phyloP scores from a whole-genome alignment of 2,888 invertebrate genomes.

The Globia sparganii region DNA sequence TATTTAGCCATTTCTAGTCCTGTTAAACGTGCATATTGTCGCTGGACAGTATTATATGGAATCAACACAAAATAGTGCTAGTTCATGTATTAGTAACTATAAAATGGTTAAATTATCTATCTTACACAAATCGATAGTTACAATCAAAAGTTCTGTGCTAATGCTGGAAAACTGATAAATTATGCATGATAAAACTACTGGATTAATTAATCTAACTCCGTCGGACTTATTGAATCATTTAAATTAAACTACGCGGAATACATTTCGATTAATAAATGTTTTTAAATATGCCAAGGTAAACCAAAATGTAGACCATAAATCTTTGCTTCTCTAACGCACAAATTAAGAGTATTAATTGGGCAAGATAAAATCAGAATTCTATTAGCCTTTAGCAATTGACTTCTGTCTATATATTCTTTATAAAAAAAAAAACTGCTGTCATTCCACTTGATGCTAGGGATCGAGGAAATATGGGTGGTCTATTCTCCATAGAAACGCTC shows the following conservation, averaged over 20 bases:
- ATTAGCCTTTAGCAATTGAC: not conserved
- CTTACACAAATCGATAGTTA: slow-evolving; percentile 40
- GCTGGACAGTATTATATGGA: not conserved
- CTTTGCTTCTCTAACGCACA: slow-evolving; percentile 16
- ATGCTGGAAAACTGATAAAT: slow-evolving; percentile 53
- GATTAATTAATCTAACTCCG: slow-evolving; percentile 38
- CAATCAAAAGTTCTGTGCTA: slow-evolving; percentile 18
- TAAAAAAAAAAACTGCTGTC: no score
- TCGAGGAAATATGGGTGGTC: no score
- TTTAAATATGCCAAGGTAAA: slow-evolving; percentile 48
- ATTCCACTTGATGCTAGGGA: no score
- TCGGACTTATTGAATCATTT: slow-evolving; percentile 29
- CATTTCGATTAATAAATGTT: slow-evolving; percentile 27
- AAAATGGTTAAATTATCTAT: slow-evolving; percentile 21
- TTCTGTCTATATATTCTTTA: not conserved
- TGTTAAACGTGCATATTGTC: not conserved
- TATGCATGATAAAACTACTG: slow-evolving; percentile 44
- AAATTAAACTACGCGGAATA: slow-evolving; percentile 40
- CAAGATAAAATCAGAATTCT: slow-evolving; percentile 22
- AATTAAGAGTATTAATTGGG: slow-evolving; percentile 15
- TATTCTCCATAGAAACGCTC: no score
- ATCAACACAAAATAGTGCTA: not conserved
- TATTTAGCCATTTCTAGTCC: not conserved
- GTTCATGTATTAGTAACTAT: not conserved
- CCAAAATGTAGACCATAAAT: slow-evolving; percentile 37